Evolutionary conservation across 2,888 invertebrate genomes (phyloP).

Genomic region (Drymonia ruficornis): DNA sequence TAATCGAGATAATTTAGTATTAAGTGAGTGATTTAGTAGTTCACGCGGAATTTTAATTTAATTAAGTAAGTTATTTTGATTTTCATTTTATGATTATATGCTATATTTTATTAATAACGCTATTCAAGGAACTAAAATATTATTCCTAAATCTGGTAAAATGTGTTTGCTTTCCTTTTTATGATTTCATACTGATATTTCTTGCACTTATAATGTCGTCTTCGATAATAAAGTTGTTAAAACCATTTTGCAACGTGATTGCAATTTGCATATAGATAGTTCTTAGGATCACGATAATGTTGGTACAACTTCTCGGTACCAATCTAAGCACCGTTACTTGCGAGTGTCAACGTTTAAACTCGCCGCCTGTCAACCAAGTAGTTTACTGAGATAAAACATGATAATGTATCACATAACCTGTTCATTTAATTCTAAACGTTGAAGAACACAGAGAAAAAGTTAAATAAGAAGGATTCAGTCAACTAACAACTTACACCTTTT

Average conservation of each 20-base stretch:
- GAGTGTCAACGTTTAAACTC: conserved; percentile 16
- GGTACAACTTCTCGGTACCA: conserved; percentile 22
- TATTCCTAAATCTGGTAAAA: too few relatives aligned
- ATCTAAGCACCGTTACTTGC: conserved; percentile 23
- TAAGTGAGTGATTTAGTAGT: conserved; percentile 12
- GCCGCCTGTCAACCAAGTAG: conserved; percentile 9
- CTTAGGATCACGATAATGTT: conserved; percentile 15
- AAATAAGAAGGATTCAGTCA: too few relatives aligned
- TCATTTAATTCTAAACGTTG: too few relatives aligned
- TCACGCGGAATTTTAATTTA: conserved; percentile 19
- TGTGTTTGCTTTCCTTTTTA: too few relatives aligned
- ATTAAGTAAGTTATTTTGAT: background rate
- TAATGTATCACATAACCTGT: background rate
- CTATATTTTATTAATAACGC: too few relatives aligned
- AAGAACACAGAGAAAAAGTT: too few relatives aligned
- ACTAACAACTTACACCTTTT: too few relatives aligned
- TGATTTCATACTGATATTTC: too few relatives aligned
- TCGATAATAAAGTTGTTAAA: background rate
- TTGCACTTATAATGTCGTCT: background rate
- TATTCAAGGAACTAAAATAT: too few relatives aligned
- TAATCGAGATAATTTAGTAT: conserved; percentile 13
- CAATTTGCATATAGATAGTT: conserved; percentile 21
- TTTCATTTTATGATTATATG: too few relatives aligned
- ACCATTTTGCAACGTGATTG: background rate
- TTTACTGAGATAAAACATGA: conserved; percentile 5